Evolutionary conservation across 1,140 invertebrate species (phyloP), one percentile per base, ranked within the genome.

Genomic region (Oreohelix idahoensis): DNA sequence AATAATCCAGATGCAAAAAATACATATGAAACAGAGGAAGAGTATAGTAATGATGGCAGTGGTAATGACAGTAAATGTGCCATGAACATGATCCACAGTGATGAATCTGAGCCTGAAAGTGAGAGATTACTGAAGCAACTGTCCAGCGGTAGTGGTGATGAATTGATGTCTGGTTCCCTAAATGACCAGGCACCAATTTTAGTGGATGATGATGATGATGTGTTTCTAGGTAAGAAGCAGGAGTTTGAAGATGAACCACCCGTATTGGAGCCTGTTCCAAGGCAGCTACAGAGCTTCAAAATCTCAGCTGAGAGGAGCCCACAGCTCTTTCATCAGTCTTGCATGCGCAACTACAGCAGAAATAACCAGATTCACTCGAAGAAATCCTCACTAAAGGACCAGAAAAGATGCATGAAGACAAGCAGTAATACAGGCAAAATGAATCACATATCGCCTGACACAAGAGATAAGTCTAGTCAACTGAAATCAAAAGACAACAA

Each of bases 191-290:
- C 77, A 23, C 77, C 77, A 1, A 79, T 79, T 20, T 69, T 79
- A 39, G 51, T 79, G 29, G 77, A 79, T 79, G 77, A 79, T 79
- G 77, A 79, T 8, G 76, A 78, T 51, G 53, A 74, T 5, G 15
- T 74, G 23, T 58, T 45, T 70, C n/a, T 36, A 42, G 32, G 32
- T 36, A 23, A 42, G 23, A 29, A 49, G 8, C 23, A 81, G 38
- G 1, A 71, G 11, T 81, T 42, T 51, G 53, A 79, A 45, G 79
- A 81, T 49, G 79, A 81, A 51, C 79, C 79, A 35, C 79, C 79
- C 0, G 29, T 81, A 23, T 32, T 81, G 1, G 66, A 81, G 45
- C 79, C 79, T 49, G 39, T 81, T 17, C 17, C 20, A 49, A 38
- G 13, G 8, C 79, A 70, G 45, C 8, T 42, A 79, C 29, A 69